These are phyloP conservation scores for Sinhomidia bicolor DNA, from an alignment of 2,888 invertebrate genomes.

Conservation along the genomic window DNA sequence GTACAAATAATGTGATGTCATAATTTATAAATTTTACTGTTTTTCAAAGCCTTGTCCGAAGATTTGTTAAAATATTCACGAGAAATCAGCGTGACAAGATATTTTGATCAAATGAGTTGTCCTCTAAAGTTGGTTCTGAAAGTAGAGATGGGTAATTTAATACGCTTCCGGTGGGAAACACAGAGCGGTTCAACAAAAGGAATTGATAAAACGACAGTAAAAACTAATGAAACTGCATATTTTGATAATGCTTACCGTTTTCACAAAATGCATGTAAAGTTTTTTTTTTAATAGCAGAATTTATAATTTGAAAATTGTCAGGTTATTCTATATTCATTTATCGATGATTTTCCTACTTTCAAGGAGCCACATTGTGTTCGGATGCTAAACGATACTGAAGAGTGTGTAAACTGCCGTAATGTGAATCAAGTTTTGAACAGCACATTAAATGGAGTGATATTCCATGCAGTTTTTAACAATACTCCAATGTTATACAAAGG, in stretches of 20 bases:
- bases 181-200: neutral
- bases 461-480: constrained; percentile 7
- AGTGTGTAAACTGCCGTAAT: constrained; percentile 8
- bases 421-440: neutral
- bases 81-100: neutral
- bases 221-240: constrained; percentile 39
- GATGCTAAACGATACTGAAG: neutral
- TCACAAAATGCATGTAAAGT: neutral
- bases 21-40: neutral
- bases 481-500: constrained; percentile 50
- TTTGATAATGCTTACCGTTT: constrained; percentile 48
- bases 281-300: no score
- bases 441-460: constrained; percentile 39
- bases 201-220: neutral
- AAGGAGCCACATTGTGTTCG: constrained; percentile 44
- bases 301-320: no score
- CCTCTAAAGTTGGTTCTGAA: constrained; percentile 13
- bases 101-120: neutral
- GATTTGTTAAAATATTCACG: constrained; percentile 5
- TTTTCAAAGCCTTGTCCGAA: neutral
- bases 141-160: constrained; percentile 1
- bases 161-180: constrained; percentile 39
- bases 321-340: neutral
- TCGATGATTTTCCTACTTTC: neutral
- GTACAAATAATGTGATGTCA: neutral